phyloP scores from a whole-genome alignment of 2,797 vertebrate species.

The Eremophila alpestris region DNA sequence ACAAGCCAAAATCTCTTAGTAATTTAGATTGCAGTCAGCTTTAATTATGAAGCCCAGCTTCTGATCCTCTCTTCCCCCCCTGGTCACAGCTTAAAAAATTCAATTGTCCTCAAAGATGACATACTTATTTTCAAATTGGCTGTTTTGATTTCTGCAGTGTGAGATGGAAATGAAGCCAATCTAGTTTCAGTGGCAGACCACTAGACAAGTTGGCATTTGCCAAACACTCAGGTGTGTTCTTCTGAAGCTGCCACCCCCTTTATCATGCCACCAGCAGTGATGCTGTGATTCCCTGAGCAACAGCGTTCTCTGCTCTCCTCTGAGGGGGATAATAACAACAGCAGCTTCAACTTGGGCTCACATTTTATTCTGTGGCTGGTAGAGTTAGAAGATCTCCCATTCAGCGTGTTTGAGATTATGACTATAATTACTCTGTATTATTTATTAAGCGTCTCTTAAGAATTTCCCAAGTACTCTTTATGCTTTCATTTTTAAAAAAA shows the following conservation, averaged over 20 bases:
- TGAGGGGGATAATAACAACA: not conserved
- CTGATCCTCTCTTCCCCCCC: not conserved
- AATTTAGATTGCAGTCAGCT: conserved; percentile 11
- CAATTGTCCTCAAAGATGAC: not conserved
- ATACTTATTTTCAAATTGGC: conserved; percentile 2
- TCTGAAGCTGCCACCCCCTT: not conserved
- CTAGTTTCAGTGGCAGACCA: not conserved
- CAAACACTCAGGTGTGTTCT: not conserved
- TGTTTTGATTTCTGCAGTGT: conserved; percentile 4
- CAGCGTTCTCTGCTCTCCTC: not conserved
- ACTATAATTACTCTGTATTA: not conserved
- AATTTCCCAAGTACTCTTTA: not conserved
- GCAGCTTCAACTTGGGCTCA: not conserved
- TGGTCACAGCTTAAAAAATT: not conserved
- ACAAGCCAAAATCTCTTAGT: not conserved
- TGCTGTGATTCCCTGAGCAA: not conserved
- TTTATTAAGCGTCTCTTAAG: not conserved
- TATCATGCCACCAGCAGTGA: accelerated
- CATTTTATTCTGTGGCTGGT: not conserved
- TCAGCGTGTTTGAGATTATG: not conserved
- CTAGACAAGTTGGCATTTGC: not conserved
- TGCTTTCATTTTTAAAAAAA: not conserved
- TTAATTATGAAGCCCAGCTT: not conserved
- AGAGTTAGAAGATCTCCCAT: not conserved
- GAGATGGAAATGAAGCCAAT: not conserved